These are phyloP conservation scores for Silurus meridionalis DNA, from an alignment of 2,113 vertebrate species.

Conservation along the genomic window DNA sequence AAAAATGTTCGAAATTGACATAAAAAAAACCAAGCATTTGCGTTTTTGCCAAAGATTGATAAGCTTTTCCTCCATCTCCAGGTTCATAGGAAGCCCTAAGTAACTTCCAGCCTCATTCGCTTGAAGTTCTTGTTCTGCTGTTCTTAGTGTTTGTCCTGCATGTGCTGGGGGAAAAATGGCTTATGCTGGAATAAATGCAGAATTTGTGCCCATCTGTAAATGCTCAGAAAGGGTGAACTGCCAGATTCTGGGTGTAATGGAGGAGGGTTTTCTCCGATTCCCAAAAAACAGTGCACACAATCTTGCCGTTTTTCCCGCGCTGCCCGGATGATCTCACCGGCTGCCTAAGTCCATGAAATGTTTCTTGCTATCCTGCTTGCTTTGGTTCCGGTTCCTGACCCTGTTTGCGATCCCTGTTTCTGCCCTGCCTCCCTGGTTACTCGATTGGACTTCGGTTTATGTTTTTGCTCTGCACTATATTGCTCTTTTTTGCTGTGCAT, in stretches of 20 bases:
- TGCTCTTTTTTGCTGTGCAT: too few species aligned
- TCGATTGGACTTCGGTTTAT: too few species aligned
- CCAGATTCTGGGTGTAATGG: not conserved
- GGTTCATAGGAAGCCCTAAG: not conserved
- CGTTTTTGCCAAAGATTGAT: not conserved
- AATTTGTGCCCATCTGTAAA: not conserved
- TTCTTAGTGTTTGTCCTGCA: not conserved
- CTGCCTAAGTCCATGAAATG: too few species aligned
- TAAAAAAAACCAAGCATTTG: not conserved
- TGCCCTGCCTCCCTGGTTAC: too few species aligned
- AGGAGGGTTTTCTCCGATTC: not conserved
- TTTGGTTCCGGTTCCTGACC: too few species aligned
- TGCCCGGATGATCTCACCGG: too few species aligned
- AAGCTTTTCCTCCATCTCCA: not conserved
- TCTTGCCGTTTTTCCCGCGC: too few species aligned
- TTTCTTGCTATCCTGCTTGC: too few species aligned
- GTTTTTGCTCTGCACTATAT: too few species aligned
- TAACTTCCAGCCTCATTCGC: not conserved
- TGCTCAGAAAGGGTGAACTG: slow-evolving; percentile 17
- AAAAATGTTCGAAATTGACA: not conserved
- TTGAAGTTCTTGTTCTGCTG: slow-evolving; percentile 1
- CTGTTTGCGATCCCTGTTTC: too few species aligned
- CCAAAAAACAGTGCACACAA: not conserved
- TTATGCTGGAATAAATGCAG: not conserved
- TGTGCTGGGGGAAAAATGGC: not conserved